phyloP scores from a whole-genome alignment of 2,113 vertebrate genomes.

The western clawed frog (Xenopus tropicalis) region DNA sequence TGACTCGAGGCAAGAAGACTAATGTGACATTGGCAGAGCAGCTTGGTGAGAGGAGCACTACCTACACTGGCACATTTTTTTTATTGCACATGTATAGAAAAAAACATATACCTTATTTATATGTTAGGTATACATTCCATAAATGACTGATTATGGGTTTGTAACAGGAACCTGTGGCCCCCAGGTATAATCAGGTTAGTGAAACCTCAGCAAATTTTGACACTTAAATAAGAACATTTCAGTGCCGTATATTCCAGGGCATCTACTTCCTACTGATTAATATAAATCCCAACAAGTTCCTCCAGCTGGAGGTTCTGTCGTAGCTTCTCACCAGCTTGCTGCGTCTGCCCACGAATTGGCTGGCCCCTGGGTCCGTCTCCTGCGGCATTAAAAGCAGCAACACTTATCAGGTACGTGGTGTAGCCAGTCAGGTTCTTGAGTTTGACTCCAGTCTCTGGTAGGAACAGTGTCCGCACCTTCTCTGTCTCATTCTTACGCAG shows the following conservation, averaged over 20 bases:
- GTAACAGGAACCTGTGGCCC: too few species aligned
- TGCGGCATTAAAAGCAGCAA: conserved; percentile 88
- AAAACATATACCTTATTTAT: too few species aligned
- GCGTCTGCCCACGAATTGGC: conserved; percentile 76
- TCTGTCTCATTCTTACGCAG: conserved; percentile 76
- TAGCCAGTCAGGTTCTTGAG: conserved; percentile 94
- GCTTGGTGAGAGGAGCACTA: background rate
- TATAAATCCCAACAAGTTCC: too few species aligned
- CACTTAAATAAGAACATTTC: too few species aligned
- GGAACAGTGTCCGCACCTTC: conserved; percentile 83
- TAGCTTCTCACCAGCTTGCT: conserved; percentile 83
- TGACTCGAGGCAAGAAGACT: background rate
- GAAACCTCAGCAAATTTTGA: too few species aligned
- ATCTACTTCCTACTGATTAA: too few species aligned
- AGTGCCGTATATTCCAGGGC: too few species aligned
- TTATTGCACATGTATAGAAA: too few species aligned
- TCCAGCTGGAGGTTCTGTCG: too few species aligned
- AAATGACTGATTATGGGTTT: too few species aligned
- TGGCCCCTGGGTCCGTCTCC: conserved; percentile 87
- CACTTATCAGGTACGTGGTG: conserved; percentile 89
- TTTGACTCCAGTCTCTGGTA: conserved; percentile 83
- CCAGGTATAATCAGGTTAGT: too few species aligned
- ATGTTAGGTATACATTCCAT: too few species aligned
- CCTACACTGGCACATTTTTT: background rate
- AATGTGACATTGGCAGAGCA: conserved; percentile 1